Evolutionary conservation across 2,797 vertebrate genomes (phyloP).

Genomic region (Sebastes oblongus): DNA sequence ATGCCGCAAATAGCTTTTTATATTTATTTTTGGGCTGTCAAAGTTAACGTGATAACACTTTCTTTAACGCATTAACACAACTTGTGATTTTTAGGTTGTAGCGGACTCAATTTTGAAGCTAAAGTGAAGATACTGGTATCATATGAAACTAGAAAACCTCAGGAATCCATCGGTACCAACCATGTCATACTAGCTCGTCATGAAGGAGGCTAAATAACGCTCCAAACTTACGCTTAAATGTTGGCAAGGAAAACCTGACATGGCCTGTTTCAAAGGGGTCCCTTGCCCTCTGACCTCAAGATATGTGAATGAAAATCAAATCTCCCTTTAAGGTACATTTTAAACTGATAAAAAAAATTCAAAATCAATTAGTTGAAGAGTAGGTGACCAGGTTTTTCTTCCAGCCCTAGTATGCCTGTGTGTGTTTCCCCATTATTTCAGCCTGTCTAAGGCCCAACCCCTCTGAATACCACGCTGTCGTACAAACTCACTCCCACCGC

Average conservation of each 20-base stretch:
- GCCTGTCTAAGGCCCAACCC: background rate
- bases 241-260: too few relatives aligned
- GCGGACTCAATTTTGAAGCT: too few relatives aligned
- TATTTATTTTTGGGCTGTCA: too few relatives aligned
- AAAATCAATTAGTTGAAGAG: background rate
- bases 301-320: background rate
- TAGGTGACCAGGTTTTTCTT: background rate
- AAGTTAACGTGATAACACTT: too few relatives aligned
- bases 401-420: background rate
- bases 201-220: accelerated
- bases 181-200: accelerated
- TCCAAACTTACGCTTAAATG: accelerated
- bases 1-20: background rate
- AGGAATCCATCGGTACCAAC: too few relatives aligned
- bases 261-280: too few relatives aligned
- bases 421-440: background rate
- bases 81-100: too few relatives aligned
- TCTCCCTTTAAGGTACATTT: too few relatives aligned
- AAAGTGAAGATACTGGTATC: too few relatives aligned
- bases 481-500: background rate
- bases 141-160: too few relatives aligned
- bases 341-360: too few relatives aligned
- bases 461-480: background rate
- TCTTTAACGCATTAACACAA: accelerated
- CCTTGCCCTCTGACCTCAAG: too few relatives aligned